Base-by-base conservation (phyloP, 1,140 invertebrate genomes). In the Drosophila oshimai region DNA sequence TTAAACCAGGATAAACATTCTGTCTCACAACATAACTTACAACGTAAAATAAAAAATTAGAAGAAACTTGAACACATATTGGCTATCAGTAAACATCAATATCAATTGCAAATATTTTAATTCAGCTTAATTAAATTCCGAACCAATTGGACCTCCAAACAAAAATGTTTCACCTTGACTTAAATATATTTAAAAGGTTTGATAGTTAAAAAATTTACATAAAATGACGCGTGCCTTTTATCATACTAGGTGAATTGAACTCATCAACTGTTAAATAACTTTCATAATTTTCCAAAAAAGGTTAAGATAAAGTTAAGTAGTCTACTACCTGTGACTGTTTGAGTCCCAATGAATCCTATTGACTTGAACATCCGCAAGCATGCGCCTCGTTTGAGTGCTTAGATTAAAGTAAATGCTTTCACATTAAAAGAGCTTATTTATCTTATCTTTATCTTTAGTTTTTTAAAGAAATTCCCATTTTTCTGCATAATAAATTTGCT, bases 301-400 rank as follows among this genome's bases (percentile, higher is more conserved):
- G 24, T 44, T 31, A 20, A 60, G 58, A 60, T 44, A 34, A 12
- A 44, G 28, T 44, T 51, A 26, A 53, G n/a, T 10, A 6, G 34
- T 39, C 57, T 12, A 33, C 20, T 42, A 13, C n/a, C 26, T 44
- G 26, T 20, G 58, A 62, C 31, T 28, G 44, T 18, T 15, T 24
- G 9, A 60, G n/a, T 9, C 50, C 49, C 4, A 6, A 1, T 17
- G 39, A 54, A 2, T 1, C 17, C 13, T 42, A 28, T 47, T 33
- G 28, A 58, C 10, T 15, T 13, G 9, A 18, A 72, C 36, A 34
- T 47, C 22, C 18, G 2, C 7, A 22, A 12, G 20, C 20, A 13
- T 13, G 20, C 39, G 39, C 20, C 49, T 57, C 4, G 18, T 18
- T 36, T 7, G 13, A 39, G 37, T 15, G 5, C 4, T 13, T 3